Evolutionary conservation across 2,888 invertebrate species (phyloP).

Genomic region (Drosophila nr. perissopoda): DNA sequence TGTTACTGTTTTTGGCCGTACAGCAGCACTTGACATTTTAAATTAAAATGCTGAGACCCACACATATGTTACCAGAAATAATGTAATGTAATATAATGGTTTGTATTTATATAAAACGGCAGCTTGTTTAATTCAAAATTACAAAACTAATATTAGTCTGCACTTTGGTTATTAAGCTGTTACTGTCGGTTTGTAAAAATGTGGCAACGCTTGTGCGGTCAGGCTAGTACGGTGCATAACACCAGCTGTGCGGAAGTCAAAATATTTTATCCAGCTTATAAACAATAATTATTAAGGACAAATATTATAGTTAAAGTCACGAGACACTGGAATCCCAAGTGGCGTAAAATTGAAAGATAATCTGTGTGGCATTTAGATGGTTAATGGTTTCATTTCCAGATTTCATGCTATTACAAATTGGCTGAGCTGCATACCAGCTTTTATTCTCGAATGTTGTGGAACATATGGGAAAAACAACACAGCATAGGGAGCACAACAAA

Average conservation of each 20-base stretch:
- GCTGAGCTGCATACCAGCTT: slow-evolving; percentile 36
- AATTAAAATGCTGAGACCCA: slow-evolving; percentile 1
- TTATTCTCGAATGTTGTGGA: slow-evolving; percentile 64
- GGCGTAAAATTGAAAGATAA: not conserved
- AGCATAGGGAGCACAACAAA: slow-evolving; percentile 59
- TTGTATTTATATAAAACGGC: not conserved
- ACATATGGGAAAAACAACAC: slow-evolving; percentile 36
- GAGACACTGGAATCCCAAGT: not conserved
- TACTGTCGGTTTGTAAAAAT: not conserved
- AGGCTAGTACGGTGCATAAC: slow-evolving; percentile 3
- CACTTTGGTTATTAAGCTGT: not conserved
- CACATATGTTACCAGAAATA: not conserved
- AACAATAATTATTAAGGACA: not conserved
- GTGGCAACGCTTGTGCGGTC: not conserved
- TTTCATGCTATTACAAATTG: slow-evolving; percentile 14
- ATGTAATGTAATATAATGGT: not conserved
- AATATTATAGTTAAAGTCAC: not conserved
- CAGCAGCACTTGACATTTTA: slow-evolving; percentile 8
- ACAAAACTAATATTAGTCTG: not conserved
- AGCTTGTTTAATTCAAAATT: not conserved
- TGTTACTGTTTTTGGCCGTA: not conserved
- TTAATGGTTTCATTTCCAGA: not conserved
- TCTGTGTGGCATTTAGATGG: not conserved
- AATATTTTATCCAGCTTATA: not conserved
- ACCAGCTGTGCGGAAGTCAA: not conserved